Base-by-base conservation (phyloP, 2,797 vertebrate genomes). In the Anguilla marmorata region DNA sequence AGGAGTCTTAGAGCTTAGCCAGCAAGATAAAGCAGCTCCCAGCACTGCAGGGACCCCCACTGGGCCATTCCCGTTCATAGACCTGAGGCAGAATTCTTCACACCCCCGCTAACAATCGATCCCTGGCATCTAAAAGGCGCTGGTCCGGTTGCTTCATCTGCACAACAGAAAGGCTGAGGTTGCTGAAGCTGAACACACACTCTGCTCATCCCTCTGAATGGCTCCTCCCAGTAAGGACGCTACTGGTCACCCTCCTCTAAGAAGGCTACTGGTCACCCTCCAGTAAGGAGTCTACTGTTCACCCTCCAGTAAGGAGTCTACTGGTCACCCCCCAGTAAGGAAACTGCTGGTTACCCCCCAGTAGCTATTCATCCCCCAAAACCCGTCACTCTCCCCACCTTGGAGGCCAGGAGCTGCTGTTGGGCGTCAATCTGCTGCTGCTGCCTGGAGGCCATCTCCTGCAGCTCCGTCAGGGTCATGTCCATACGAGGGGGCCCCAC, bases 351-450 rank as follows among this genome's bases (percentile, higher is more conserved):
- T 41, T 3, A 24, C 14, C 12, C 16, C 21, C 58, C 21, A 66
- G n/a, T 27, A 1, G 24, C n/a, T 9, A 24, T 24, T 9, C 24
- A 27, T 27, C 21, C 24, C 63, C 7, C 63, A 24, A 69, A 27
- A 27, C 63, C 63, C 7, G 66, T 19, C 1, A 6, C 74, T 48
- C 27, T 19, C 86, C 86, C 60, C 94, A 99, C 99, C 98, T 99
- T 99, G 41, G 98, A 97, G 76, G 98, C 96, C 63, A 99, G 95
- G 91, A 99, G 96, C 89, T 98, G 98, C 72, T 99, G 98, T 87
- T 99, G 98, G 86, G 96, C 91, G 85, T 99, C 98, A 58, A 99
- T 99, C 93, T 99, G 98, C 19, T 98, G 98, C 94, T 99, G 99
- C 87, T 99, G 99, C 85, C 98, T 96, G 63, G 98, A 95, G 5